A percentile compares a stretch with the other conserved stretches of the same genome.
These are phyloP conservation scores for Lucilia cuprina DNA, from an alignment of 1,140 invertebrate species.

Conservation along the genomic window DNA sequence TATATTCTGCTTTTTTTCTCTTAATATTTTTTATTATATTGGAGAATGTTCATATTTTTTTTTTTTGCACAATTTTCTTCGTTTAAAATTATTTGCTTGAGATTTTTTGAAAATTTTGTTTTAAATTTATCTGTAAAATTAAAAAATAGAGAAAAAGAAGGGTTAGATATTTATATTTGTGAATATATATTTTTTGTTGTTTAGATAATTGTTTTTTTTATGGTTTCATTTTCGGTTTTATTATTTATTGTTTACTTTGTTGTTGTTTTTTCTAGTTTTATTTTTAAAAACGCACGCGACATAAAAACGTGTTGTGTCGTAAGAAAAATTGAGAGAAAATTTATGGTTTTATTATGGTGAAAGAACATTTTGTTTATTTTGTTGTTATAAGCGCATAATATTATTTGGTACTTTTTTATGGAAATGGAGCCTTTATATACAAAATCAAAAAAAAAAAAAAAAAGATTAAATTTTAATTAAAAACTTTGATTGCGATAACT, in stretches of 20 bases:
- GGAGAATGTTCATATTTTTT: neutral
- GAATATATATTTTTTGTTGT: neutral
- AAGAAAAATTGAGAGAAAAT: neutral
- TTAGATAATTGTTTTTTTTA: neutral
- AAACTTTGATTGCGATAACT: too few relatives aligned
- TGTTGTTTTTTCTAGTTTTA: neutral
- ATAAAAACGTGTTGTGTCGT: neutral
- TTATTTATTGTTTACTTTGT: neutral
- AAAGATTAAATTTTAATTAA: too few relatives aligned
- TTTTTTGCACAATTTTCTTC: neutral
- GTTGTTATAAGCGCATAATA: neutral
- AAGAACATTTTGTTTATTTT: too few relatives aligned
- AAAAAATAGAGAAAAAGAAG: neutral
- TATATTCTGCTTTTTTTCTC: too few relatives aligned
- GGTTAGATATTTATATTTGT: neutral
- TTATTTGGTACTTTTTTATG: neutral
- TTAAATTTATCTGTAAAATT: neutral
- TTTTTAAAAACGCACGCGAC: slow-evolving; percentile 6
- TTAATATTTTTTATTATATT: neutral
- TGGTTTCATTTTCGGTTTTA: neutral
- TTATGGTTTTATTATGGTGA: neutral
- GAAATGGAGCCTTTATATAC: too few relatives aligned
- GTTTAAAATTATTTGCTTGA: neutral
- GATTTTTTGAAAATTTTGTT: neutral
- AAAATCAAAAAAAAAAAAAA: too few relatives aligned